A percentile compares a stretch with the other conserved stretches of the same genome.
Evolutionary conservation across 2,888 invertebrate genomes (phyloP).

Genomic region (Noctuana brunneofusca): DNA sequence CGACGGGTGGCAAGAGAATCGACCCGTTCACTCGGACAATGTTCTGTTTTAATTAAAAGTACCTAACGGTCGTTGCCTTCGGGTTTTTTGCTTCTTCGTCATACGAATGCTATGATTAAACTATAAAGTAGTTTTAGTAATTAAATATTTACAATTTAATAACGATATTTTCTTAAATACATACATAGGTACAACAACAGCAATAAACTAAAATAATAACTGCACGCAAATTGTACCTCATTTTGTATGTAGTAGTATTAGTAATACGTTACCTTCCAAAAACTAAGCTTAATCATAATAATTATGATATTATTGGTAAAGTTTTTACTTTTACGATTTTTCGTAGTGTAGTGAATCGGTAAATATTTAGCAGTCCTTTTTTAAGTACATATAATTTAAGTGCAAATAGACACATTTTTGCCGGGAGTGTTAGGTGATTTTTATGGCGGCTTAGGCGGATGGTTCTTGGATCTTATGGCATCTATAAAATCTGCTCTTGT

Average conservation of each 20-base stretch:
- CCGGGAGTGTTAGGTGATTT: constrained; percentile 61
- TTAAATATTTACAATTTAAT: not conserved
- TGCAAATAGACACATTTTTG: constrained; percentile 35
- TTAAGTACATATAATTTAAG: constrained; percentile 30
- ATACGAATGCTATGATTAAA: constrained; percentile 18
- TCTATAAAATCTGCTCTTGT: constrained; percentile 70
- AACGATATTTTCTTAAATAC: too few relatives aligned
- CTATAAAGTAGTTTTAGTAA: not conserved
- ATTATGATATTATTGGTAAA: not conserved
- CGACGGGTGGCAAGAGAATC: constrained; percentile 46
- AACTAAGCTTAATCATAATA: not conserved
- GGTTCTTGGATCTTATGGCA: constrained; percentile 72
- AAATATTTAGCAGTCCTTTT: not conserved
- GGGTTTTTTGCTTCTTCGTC: constrained; percentile 4
- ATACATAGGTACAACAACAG: too few relatives aligned
- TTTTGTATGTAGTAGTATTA: too few relatives aligned
- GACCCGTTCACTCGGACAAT: constrained; percentile 48
- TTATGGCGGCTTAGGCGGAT: constrained; percentile 67
- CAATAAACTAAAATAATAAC: too few relatives aligned
- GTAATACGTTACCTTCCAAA: too few relatives aligned
- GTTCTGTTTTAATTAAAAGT: constrained; percentile 73
- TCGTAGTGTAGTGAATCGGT: too few relatives aligned
- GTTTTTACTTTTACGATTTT: too few relatives aligned
- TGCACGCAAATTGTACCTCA: too few relatives aligned
- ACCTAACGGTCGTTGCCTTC: constrained; percentile 43